Base-by-base conservation (phyloP, 2,113 vertebrate species). In the Carassius auratus region DNA sequence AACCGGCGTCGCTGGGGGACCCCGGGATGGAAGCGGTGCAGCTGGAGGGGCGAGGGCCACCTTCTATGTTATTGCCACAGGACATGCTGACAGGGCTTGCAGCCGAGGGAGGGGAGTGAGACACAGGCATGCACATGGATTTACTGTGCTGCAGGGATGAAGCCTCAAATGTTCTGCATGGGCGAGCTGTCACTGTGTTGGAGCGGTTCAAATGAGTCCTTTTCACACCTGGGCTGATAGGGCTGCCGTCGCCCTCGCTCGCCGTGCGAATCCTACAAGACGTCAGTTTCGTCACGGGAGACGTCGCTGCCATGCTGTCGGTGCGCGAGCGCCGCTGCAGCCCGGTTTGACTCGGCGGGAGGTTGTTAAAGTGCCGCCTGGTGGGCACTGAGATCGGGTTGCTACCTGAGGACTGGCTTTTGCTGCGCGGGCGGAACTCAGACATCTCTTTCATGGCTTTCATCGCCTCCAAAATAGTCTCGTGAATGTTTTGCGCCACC, bases 401-500 rank as follows among this genome's bases (percentile, higher is more conserved):
- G 1, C 94, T 95, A 7, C 95, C 93, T 0, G 98, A 98, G 0
- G 98, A 99, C 94, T 99, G 98, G 93, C 98, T 99, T 89, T 99
- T 99, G 92, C 98, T 99, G 89, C 98, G 96, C 69, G 98, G 98
- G 10, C 98, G 95, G 90, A 99, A 99, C 87, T 98, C 98, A 69
- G 96, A 97, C 83, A 97, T 95, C 94, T 99, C 98, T 92, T 98
- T 98, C 94, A 99, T 96, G 3, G 98, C 97, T 91, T 97, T 98
- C 98, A 99, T 99, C 5, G 97, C 97, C 91, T 98, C 98, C 89
- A 99, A 86, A 83, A 99, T 98, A 45, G 98, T 99, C 91, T 99
- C 98, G 83, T 99, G 98, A 88, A 99, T 99, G 91, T 97, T 98
- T 86, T 99, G 98, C n/a, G 98, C 98, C 90, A 99, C 98, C 89